Base-by-base conservation (phyloP, 2,888 invertebrate genomes). In the Aelia acuminata region DNA sequence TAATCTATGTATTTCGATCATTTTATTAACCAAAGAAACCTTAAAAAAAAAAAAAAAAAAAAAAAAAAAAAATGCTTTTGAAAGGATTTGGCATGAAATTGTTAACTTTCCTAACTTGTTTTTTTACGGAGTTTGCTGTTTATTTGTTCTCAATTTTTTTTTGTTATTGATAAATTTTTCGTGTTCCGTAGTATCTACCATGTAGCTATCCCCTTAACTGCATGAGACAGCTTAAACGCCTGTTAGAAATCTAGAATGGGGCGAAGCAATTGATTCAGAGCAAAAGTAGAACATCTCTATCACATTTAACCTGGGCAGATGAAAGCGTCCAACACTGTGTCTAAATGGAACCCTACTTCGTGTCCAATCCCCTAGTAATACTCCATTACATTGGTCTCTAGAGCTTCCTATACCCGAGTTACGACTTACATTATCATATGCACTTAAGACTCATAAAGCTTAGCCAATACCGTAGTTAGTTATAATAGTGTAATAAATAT, bases 261-360 rank as follows among this genome's bases (percentile, higher is more conserved):
- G 22, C 43, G 43, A 43, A 43, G 43, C 43, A 43, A 75, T 80
- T 80, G 80, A 80, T 39, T 80, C 80, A 80, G 43, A 43, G 43
- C 39, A 43, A 43, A 80, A 80, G 43, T 80, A 80, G 43, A 80
- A 80, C 43, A 80, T 80, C 80, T 80, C 43, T 43, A 80, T 80
- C 80, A 43, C 39, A 39, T 80, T 80, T 80, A 80, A 43, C 43
- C 80, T 11, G 80, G 43, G 39, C 22, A 39, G 43, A 80, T 7
- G 80, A 80, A 80, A 43, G 80, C 43, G 80, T 43, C 22, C 13
- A 43, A 39, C 35, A 39, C 75, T 75, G 75, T 75, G 75, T 39
- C 75, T 75, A 39, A 75, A 75, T 2, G 39, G 39, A 39, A 22
- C 39, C 75, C 75, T 39, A 31, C 43, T 80, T 43, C 43, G 43